These are phyloP conservation scores for Anguilla japonica DNA, from an alignment of 2,113 vertebrate species.

Conservation along the genomic window DNA sequence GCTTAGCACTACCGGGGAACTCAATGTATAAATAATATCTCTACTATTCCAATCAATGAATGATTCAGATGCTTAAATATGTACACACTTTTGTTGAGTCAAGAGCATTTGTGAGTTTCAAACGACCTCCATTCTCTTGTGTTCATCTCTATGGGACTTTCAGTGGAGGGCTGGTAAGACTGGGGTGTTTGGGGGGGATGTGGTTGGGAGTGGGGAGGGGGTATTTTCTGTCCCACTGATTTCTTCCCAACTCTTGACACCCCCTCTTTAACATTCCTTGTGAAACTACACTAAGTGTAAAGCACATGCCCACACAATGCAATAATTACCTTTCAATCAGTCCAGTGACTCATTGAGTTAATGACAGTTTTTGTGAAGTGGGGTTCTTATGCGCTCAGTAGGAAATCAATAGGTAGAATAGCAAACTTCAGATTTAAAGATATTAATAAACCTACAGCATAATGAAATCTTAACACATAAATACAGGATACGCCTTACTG, in stretches of 20 bases:
- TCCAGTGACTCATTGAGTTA: slow-evolving; percentile 11
- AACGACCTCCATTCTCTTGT: no score
- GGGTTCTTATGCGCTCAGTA: background rate
- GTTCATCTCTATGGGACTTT: no score
- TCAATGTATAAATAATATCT: no score
- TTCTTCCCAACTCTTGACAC: background rate
- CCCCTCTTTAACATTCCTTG: background rate
- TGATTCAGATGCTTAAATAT: no score
- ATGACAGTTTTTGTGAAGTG: background rate
- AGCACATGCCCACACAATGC: background rate
- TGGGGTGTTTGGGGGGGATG: no score
- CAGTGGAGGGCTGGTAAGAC: no score
- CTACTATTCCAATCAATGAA: no score
- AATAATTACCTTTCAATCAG: slow-evolving; percentile 9
- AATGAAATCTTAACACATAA: background rate
- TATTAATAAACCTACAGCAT: background rate
- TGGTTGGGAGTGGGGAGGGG: background rate
- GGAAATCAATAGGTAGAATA: background rate
- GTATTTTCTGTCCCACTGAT: background rate
- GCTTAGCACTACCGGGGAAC: no score
- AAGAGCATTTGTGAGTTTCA: no score
- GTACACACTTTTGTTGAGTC: no score
- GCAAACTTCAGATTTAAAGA: background rate
- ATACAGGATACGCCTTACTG: background rate
- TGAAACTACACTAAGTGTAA: background rate